phyloP scores from a whole-genome alignment of 1,140 invertebrate genomes.

The Globodera ellingtonae region DNA sequence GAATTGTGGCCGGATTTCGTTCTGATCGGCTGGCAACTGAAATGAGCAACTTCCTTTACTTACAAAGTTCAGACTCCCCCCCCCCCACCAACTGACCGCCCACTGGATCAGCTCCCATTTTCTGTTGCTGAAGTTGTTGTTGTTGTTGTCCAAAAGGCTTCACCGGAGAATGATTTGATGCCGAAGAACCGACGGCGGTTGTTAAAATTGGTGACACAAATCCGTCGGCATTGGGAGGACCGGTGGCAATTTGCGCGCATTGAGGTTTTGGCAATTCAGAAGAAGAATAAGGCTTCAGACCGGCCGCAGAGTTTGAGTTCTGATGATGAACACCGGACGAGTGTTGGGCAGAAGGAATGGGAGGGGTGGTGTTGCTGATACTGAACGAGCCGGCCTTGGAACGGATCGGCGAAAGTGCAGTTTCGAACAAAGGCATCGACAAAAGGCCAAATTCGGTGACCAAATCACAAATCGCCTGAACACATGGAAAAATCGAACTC shows the following conservation, averaged over 20 bases:
- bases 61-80: not conserved
- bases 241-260: not conserved
- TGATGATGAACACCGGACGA: not conserved
- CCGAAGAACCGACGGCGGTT: not conserved
- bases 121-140: too few relatives aligned
- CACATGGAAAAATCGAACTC: not conserved
- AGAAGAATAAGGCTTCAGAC: not conserved
- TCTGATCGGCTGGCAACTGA: not conserved
- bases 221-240: not conserved
- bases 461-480: conserved; percentile 47
- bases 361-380: not conserved
- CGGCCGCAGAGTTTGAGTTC: not conserved
- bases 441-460: conserved; percentile 51
- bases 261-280: not conserved
- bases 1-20: conserved; percentile 11
- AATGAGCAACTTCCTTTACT: not conserved
- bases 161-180: not conserved
- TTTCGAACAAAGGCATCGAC: conserved; percentile 44
- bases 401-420: not conserved
- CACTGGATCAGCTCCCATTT: too few relatives aligned
- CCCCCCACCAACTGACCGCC: not conserved
- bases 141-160: not conserved
- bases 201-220: not conserved
- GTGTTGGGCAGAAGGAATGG: not conserved
- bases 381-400: conserved; percentile 32